Conservation (phyloP, 1,140 invertebrate genomes). For the Rhysida immarginata region DNA sequence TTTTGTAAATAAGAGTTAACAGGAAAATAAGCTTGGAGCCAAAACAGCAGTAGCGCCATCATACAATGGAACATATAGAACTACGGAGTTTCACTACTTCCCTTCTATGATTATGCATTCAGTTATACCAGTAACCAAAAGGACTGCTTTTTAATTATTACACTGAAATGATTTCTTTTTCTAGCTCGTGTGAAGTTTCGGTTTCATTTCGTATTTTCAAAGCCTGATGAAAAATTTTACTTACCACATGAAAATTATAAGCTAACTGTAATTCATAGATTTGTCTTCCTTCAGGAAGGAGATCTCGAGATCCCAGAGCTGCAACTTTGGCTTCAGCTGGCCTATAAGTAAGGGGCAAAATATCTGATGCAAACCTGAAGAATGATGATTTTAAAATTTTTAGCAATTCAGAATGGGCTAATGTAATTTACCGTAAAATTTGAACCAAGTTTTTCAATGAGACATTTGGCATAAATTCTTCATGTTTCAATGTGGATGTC, state of each 20-base stretch:
- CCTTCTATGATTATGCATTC: too few relatives aligned
- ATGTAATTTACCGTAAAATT: slow-evolving; percentile 45
- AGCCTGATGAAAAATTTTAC: slow-evolving; percentile 11
- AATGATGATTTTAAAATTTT: slow-evolving; percentile 5
- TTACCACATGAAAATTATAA: slow-evolving; percentile 62
- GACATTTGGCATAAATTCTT: slow-evolving; percentile 61
- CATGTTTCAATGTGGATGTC: slow-evolving; percentile 45
- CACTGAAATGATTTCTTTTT: too few relatives aligned
- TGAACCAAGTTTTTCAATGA: slow-evolving; percentile 61
- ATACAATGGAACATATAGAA: too few relatives aligned
- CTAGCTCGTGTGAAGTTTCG: too few relatives aligned
- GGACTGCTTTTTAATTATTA: too few relatives aligned
- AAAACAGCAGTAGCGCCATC: too few relatives aligned
- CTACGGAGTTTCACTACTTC: too few relatives aligned
- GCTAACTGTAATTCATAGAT: slow-evolving; percentile 77
- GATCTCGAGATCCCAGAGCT: slow-evolving; percentile 54
- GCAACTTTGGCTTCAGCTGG: slow-evolving; percentile 61
- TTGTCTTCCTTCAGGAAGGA: slow-evolving; percentile 66
- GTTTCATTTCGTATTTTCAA: too few relatives aligned
- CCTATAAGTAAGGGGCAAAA: slow-evolving; percentile 33
- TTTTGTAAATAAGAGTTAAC: too few relatives aligned
- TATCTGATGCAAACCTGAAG: slow-evolving; percentile 4
- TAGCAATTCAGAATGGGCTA: slow-evolving; percentile 3
- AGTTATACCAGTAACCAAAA: too few relatives aligned
- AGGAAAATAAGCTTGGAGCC: too few relatives aligned